These are phyloP conservation scores for Saxidomus purpurata DNA, from an alignment of 1,140 invertebrate genomes.

Conservation along the genomic window DNA sequence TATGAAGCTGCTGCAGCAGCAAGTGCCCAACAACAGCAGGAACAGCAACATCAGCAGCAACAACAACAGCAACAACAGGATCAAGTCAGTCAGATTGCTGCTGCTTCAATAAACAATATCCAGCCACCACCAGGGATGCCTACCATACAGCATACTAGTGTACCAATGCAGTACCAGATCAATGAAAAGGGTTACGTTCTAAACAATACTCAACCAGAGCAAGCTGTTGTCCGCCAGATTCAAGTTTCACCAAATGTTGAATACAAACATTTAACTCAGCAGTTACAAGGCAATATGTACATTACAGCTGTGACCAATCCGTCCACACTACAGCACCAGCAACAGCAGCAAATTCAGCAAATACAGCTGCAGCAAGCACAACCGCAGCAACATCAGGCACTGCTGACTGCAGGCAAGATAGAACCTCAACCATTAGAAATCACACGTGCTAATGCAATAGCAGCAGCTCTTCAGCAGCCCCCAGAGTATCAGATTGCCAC, in stretches of 20 bases:
- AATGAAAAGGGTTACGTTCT: slow-evolving; percentile 58
- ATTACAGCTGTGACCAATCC: slow-evolving; percentile 45
- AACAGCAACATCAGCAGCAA: slow-evolving; percentile 74
- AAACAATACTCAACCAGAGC: slow-evolving; percentile 30
- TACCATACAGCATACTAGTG: slow-evolving; percentile 23
- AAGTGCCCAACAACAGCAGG: slow-evolving; percentile 64
- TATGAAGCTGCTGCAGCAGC: slow-evolving; percentile 71
- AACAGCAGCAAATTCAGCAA: slow-evolving; percentile 51
- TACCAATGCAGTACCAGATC: slow-evolving; percentile 52
- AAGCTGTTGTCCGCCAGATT: slow-evolving; percentile 51
- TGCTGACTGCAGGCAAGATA: slow-evolving; percentile 35
- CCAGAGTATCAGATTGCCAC: slow-evolving; percentile 46
- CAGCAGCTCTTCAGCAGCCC: slow-evolving; percentile 61
- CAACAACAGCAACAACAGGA: slow-evolving; percentile 65
- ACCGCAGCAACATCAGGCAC: slow-evolving; percentile 61
- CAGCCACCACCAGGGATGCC: slow-evolving; percentile 44
- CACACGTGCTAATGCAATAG: slow-evolving; percentile 44
- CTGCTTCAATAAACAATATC: slow-evolving; percentile 46
- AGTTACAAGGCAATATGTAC: slow-evolving; percentile 60
- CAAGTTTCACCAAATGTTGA: slow-evolving; percentile 60
- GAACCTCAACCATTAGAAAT: slow-evolving; percentile 58
- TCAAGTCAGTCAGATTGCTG: slow-evolving; percentile 35
- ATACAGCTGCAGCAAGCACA: slow-evolving; percentile 24
- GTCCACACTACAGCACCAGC: slow-evolving; percentile 57
- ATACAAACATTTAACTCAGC: slow-evolving; percentile 56